Conservation (phyloP, 2,797 vertebrate genomes). For the Pogoniulus pusillus region DNA sequence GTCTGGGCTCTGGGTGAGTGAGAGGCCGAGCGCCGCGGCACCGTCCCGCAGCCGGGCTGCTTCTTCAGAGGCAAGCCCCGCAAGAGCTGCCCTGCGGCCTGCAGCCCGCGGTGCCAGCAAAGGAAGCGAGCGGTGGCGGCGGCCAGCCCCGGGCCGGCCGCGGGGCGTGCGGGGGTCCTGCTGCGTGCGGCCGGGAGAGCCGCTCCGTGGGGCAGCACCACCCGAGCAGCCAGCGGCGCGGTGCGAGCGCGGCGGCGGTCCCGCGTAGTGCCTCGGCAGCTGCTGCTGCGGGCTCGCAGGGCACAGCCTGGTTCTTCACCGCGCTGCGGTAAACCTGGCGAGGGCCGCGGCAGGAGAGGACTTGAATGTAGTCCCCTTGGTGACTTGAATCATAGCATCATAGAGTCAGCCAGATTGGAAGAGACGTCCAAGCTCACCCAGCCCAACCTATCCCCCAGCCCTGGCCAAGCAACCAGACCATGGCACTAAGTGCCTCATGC, state of each 20-base stretch:
- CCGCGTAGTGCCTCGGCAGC: rapidly evolving
- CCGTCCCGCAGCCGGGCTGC: background rate
- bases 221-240: rapidly evolving
- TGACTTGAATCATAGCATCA: no score
- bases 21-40: background rate
- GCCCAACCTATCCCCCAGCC: no score
- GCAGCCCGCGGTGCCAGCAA: background rate
- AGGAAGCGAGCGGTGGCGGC: background rate
- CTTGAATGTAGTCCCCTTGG: rapidly evolving
- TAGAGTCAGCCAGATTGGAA: no score
- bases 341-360: background rate
- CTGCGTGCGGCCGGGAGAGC: background rate
- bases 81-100: background rate
- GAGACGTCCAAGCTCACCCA: no score
- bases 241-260: rapidly evolving
- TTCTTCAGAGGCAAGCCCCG: background rate
- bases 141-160: no score
- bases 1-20: slow-evolving; percentile 35
- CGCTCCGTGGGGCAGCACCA: background rate
- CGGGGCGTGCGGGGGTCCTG: background rate
- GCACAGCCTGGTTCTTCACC: rapidly evolving
- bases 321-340: rapidly evolving
- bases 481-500: no score
- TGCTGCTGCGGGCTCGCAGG: no score
- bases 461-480: no score